A percentile compares a stretch with the other conserved stretches of the same genome.
Evolutionary conservation across 2,113 vertebrate genomes (phyloP).

Genomic region (Tapirus terrestris): DNA sequence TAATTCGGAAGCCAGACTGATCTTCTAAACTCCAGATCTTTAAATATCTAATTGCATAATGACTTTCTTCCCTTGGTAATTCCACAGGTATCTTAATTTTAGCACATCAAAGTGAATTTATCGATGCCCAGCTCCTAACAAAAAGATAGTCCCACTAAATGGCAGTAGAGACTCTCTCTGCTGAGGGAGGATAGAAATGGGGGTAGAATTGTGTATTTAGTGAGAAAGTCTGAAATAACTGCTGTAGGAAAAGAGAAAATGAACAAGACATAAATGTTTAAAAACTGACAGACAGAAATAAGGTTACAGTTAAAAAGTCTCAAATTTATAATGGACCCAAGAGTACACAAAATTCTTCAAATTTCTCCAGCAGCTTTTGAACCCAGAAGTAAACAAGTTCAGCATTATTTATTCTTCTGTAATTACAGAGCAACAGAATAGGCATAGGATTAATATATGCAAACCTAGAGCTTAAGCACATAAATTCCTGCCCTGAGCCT

Average conservation of each 20-base stretch:
- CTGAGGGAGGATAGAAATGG: neutral
- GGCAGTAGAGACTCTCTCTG: neutral
- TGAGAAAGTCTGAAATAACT: neutral
- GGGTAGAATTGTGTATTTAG: neutral
- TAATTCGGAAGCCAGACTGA: neutral
- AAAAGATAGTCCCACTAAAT: neutral
- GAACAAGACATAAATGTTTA: neutral
- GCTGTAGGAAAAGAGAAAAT: neutral
- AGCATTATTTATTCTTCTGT: neutral
- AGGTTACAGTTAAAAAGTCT: neutral
- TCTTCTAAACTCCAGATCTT: neutral
- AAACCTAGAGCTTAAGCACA: neutral
- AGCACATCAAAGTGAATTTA: neutral
- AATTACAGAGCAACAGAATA: conserved; percentile 12
- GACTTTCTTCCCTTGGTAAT: neutral
- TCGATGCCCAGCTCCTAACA: neutral
- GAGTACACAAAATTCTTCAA: neutral
- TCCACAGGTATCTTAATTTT: neutral
- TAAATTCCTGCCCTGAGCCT: neutral
- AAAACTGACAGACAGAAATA: neutral
- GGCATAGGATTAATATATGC: neutral
- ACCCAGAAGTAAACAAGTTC: neutral
- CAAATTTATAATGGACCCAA: conserved; percentile 20
- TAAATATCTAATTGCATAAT: neutral
- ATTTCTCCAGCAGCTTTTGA: conserved; percentile 26